Base-by-base conservation (phyloP, 2,797 vertebrate genomes). In the Cynopterus sphinx region DNA sequence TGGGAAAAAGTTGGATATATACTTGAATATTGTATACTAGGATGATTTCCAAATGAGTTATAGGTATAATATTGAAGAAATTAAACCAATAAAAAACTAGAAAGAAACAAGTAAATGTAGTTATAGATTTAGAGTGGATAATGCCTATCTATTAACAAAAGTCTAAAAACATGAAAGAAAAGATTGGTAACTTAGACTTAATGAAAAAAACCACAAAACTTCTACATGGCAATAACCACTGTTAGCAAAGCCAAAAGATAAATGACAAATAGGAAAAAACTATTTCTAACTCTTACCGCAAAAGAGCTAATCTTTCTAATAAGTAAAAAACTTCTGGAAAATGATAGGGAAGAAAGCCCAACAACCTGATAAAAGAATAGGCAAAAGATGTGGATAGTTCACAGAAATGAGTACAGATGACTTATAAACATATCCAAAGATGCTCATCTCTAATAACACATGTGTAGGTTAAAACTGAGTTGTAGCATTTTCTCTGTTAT, bases 121-220 rank as follows among this genome's bases (percentile, higher is more conserved):
- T 87, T 93, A 19, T 79, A 70, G 73, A 49, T 84, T 79, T 93
- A 49, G 15, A 87, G 15, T 87, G 26, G 61, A 71, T 6, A 70
- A 81, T 46, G 81, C 10, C 73, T 88, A 87, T 65, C 22, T 89
- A 11, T 78, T 77, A 74, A 15, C 79, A 43, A 84, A 57, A 22
- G 24, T 21, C 31, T 90, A 22, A 24, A 87, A 57, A 63, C 22
- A 53, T 85, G 75, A 95, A 79, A 70, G 21, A 71, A 77, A 39
- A 43, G 53, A 41, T 53, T 51, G 46, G 31, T 93, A 71, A 88
- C 90, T 90, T 96, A 81, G 43, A 83, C 11, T 68, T 91, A 36
- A 53, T 74, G 63, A 81, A 55, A 74, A 43, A 36, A 13, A 2
- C 15, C 15, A 61, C 15, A 78, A 73, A 95, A 53, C 13, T 41